These are phyloP conservation scores for Tyrophagus putrescentiae DNA, from an alignment of 1,140 invertebrate species.

Conservation along the genomic window DNA sequence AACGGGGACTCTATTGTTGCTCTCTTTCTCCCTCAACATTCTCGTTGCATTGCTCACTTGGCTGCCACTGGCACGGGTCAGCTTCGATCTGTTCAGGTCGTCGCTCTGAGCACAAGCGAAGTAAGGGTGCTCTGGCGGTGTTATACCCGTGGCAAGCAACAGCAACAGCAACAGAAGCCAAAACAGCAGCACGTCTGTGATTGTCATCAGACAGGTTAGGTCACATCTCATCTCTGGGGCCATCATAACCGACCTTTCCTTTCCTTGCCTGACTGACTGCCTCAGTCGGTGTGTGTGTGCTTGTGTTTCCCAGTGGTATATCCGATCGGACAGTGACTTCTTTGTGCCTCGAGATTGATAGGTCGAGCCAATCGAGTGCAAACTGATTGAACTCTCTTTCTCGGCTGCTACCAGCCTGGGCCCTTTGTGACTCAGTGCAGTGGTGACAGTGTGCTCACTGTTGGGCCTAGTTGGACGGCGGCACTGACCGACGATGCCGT, in stretches of 20 bases:
- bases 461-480: no score
- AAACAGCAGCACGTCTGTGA: no score
- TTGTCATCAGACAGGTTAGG: conserved; percentile 9
- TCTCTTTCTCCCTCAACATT: neutral
- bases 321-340: conserved; percentile 4
- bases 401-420: no score
- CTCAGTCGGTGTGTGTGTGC: neutral
- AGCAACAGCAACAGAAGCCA: no score
- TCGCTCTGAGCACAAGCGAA: no score
- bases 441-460: no score
- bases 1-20: neutral
- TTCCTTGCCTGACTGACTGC: neutral
- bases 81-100: neutral
- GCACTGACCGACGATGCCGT: no score
- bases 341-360: conserved; percentile 6
- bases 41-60: neutral
- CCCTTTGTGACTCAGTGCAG: no score
- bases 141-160: no score
- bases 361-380: conserved; percentile 14
- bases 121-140: no score
- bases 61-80: conserved; percentile 13
- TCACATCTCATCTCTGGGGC: neutral
- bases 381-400: no score
- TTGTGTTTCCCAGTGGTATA: conserved; percentile 1
- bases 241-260: no score